These are phyloP conservation scores for Lithodes maja DNA, from an alignment of 2,888 invertebrate species.

Conservation along the genomic window DNA sequence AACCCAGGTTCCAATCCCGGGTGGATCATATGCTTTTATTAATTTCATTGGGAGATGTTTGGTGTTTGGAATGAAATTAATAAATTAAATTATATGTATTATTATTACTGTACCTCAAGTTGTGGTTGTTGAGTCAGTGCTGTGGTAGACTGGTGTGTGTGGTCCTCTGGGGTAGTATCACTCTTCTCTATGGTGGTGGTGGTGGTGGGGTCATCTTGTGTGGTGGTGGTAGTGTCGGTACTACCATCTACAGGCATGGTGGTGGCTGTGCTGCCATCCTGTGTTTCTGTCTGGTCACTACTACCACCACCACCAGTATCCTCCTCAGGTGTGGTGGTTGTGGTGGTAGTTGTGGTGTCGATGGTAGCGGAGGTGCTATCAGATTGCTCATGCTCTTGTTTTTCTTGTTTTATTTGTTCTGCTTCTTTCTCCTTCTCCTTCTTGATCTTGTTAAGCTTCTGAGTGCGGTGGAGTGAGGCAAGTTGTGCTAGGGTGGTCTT, in stretches of 20 bases:
- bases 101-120: too few relatives aligned
- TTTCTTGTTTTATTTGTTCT: background rate
- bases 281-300: too few relatives aligned
- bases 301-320: too few relatives aligned
- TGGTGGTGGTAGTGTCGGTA: too few relatives aligned
- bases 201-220: background rate
- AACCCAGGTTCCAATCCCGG: too few relatives aligned
- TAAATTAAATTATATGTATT: background rate
- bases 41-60: too few relatives aligned
- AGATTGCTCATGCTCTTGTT: too few relatives aligned
- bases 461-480: constrained; percentile 27
- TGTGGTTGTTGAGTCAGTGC: background rate
- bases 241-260: background rate
- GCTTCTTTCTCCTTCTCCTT: background rate
- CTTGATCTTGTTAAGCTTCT: constrained; percentile 28
- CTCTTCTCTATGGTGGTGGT: background rate
- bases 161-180: background rate
- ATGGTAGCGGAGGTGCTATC: too few relatives aligned
- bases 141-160: background rate
- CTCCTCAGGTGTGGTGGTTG: too few relatives aligned
- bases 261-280: background rate
- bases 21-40: too few relatives aligned
- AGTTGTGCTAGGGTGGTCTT: constrained; percentile 35
- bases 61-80: background rate
- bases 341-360: too few relatives aligned